These are phyloP conservation scores for Tetragonisca angustula DNA, from an alignment of 2,888 invertebrate genomes.

Conservation along the genomic window DNA sequence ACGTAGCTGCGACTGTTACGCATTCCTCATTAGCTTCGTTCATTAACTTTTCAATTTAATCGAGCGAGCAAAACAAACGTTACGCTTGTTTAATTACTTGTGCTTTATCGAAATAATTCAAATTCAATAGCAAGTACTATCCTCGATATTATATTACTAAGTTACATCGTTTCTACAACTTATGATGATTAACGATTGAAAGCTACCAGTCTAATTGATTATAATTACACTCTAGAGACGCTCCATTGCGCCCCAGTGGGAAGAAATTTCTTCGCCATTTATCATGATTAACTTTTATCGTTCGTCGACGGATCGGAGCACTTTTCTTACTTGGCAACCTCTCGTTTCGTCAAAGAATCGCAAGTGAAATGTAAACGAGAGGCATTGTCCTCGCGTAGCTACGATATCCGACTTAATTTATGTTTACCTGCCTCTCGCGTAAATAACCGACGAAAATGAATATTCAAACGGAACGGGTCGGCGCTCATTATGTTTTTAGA, in stretches of 20 bases:
- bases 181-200: not conserved
- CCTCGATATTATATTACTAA: not conserved
- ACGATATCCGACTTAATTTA: not conserved
- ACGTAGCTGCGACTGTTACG: too few relatives aligned
- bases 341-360: not conserved
- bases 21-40: too few relatives aligned
- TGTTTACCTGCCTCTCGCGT: not conserved
- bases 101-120: not conserved
- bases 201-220: not conserved
- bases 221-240: not conserved
- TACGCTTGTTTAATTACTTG: too few relatives aligned
- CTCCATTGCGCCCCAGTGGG: not conserved
- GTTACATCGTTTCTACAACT: not conserved
- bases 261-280: not conserved
- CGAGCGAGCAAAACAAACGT: too few relatives aligned
- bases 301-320: not conserved
- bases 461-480: not conserved
- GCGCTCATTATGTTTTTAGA: not conserved
- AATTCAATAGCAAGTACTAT: not conserved
- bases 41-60: too few relatives aligned
- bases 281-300: not conserved
- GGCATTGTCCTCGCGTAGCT: not conserved
- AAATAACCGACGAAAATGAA: not conserved
- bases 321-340: not conserved
- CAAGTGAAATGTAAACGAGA: not conserved